Evolutionary conservation across 2,113 vertebrate species (phyloP).

Genomic region (Cheilinus undulatus): DNA sequence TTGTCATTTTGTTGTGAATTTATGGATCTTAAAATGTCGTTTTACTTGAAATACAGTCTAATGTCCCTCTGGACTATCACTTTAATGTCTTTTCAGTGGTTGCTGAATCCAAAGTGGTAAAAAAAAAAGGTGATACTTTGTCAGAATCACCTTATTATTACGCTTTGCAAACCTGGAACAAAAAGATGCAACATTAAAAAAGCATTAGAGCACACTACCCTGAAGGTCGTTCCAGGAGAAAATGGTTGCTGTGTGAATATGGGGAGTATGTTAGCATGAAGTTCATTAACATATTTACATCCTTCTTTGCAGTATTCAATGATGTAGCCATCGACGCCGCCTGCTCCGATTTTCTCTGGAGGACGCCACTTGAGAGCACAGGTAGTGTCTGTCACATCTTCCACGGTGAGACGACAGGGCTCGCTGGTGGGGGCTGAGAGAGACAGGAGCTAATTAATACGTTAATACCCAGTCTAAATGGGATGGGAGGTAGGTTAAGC

Average conservation of each 20-base stretch:
- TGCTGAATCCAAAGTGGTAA: neutral
- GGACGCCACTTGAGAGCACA: slow-evolving; percentile 91
- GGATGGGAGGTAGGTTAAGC: slow-evolving; percentile 64
- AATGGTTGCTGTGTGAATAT: no score
- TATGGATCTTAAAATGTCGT: no score
- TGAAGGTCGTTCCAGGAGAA: no score
- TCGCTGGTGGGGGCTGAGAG: slow-evolving; percentile 88
- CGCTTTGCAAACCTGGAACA: no score
- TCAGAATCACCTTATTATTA: no score
- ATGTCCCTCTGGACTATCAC: no score
- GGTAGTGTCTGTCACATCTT: slow-evolving; percentile 90
- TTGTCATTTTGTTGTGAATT: no score
- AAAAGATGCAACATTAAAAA: no score
- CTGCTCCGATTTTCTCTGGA: slow-evolving; percentile 88
- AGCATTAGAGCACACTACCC: neutral
- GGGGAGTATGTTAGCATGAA: neutral
- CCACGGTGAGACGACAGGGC: slow-evolving; percentile 87
- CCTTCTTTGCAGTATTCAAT: slow-evolving; percentile 91
- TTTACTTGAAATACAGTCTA: no score
- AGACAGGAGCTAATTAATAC: slow-evolving; percentile 60
- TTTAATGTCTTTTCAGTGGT: neutral
- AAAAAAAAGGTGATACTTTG: neutral
- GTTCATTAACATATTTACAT: slow-evolving; percentile 75
- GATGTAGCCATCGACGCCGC: slow-evolving; percentile 91
- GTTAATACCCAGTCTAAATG: slow-evolving; percentile 54